These are phyloP conservation scores for Heteromyza rotundicornis DNA, from an alignment of 2,888 invertebrate genomes.

Conservation along the genomic window DNA sequence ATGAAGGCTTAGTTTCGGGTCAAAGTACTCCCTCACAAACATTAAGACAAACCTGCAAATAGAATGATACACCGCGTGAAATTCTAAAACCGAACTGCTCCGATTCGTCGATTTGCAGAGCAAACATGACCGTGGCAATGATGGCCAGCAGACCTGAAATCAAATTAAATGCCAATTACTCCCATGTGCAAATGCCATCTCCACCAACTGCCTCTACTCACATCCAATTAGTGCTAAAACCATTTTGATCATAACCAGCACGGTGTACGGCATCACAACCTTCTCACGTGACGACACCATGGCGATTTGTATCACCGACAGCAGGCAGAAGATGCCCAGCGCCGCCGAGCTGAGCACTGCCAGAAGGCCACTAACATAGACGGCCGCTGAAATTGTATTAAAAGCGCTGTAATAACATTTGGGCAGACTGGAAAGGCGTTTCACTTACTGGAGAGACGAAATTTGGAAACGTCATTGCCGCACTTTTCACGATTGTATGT, in stretches of 20 bases:
- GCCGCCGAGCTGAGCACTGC: slow-evolving; percentile 77
- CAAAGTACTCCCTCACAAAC: too few relatives aligned
- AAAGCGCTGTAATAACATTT: background rate
- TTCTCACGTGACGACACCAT: slow-evolving; percentile 87
- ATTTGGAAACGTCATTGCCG: slow-evolving; percentile 77
- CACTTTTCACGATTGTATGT: slow-evolving; percentile 84
- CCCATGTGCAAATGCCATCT: background rate
- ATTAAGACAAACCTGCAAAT: slow-evolving; percentile 78
- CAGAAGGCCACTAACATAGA: slow-evolving; percentile 81
- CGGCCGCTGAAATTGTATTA: slow-evolving; percentile 71
- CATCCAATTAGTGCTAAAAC: slow-evolving; percentile 79
- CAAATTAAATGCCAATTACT: slow-evolving; percentile 8
- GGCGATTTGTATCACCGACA: slow-evolving; percentile 82
- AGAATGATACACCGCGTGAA: slow-evolving; percentile 82
- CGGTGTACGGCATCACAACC: slow-evolving; percentile 78
- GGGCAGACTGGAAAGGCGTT: background rate
- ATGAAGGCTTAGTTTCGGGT: too few relatives aligned
- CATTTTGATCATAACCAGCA: slow-evolving; percentile 79
- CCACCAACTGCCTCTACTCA: slow-evolving; percentile 67
- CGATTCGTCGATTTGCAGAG: slow-evolving; percentile 83
- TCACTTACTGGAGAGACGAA: slow-evolving; percentile 77
- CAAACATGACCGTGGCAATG: slow-evolving; percentile 81
- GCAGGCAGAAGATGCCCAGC: slow-evolving; percentile 78
- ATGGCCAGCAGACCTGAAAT: slow-evolving; percentile 76
- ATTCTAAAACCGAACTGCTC: slow-evolving; percentile 75